Conservation (phyloP, 1,140 invertebrate species). For the Bactericera cockerelli region DNA sequence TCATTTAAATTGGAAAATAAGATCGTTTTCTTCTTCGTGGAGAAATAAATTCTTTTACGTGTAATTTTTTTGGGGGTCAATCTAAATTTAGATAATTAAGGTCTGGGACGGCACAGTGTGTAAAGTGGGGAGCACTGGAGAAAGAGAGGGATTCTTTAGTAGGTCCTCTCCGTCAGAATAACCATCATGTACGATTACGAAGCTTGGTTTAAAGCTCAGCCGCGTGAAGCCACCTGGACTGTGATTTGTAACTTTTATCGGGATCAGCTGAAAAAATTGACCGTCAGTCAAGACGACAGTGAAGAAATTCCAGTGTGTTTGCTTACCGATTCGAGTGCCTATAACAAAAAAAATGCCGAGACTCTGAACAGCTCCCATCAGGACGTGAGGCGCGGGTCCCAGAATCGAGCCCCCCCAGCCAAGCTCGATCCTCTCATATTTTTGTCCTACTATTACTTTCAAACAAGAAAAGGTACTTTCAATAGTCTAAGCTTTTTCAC, state of each 20-base stretch:
- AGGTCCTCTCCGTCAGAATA: background rate
- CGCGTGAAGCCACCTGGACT: conserved; percentile 28
- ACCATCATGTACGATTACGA: conserved; percentile 4
- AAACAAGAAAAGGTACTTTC: conserved; percentile 44
- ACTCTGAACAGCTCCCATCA: conserved; percentile 13
- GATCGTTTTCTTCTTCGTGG: background rate
- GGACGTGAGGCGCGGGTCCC: conserved; percentile 31
- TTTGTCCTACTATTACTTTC: conserved; percentile 42
- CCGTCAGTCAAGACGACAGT: conserved; percentile 45
- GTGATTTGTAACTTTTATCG: conserved; percentile 37
- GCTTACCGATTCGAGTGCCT: conserved; percentile 18
- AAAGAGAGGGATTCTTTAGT: conserved; percentile 8
- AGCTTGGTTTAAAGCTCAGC: background rate
- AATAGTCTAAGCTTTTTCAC: background rate
- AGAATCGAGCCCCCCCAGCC: too few relatives aligned
- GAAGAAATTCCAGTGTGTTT: conserved; percentile 42
- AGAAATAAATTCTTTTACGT: background rate
- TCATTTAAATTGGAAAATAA: background rate
- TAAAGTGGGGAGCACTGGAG: conserved; percentile 6
- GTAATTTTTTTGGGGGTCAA: background rate
- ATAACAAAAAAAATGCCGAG: conserved; percentile 20
- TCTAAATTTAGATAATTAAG: conserved; percentile 2
- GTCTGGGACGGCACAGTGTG: background rate
- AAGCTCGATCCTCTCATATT: conserved; percentile 41
- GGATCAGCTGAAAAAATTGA: conserved; percentile 42